A percentile compares a stretch with the other conserved stretches of the same genome.
These are phyloP conservation scores for Exocentrus adspersus DNA, from an alignment of 2,888 invertebrate species.

Conservation along the genomic window DNA sequence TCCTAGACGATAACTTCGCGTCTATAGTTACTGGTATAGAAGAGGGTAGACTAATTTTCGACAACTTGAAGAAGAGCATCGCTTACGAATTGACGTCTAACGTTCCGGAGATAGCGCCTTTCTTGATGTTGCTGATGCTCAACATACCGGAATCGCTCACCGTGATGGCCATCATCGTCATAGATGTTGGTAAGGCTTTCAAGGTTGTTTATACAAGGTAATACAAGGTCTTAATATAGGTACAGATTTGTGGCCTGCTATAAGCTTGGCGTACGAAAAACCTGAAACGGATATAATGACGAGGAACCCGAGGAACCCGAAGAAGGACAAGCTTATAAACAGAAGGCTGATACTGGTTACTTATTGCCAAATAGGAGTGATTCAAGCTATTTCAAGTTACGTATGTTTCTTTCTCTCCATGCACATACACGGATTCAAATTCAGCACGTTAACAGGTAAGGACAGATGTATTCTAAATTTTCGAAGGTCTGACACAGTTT, in stretches of 20 bases:
- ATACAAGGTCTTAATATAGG: conserved; percentile 65
- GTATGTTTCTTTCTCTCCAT: conserved; percentile 82
- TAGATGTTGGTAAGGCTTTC: conserved; percentile 36
- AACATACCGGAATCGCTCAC: conserved; percentile 36
- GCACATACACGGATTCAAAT: conserved; percentile 82
- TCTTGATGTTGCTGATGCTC: conserved; percentile 31
- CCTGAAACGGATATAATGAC: conserved; percentile 82
- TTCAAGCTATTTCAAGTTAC: conserved; percentile 85
- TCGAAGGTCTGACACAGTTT: too few species aligned
- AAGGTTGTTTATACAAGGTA: background rate
- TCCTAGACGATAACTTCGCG: conserved; percentile 97
- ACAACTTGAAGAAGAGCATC: conserved; percentile 97
- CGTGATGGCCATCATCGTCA: conserved; percentile 37
- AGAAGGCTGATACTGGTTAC: conserved; percentile 78
- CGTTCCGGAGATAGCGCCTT: conserved; percentile 38
- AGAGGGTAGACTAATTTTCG: conserved; percentile 76
- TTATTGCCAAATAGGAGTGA: conserved; percentile 87
- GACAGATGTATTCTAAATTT: too few species aligned
- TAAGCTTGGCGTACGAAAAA: conserved; percentile 81
- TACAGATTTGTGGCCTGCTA: conserved; percentile 81
- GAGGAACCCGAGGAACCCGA: conserved; percentile 67
- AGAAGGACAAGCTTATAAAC: conserved; percentile 67
- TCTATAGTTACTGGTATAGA: conserved; percentile 96
- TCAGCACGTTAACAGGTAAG: conserved; percentile 65
- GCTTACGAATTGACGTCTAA: conserved; percentile 34